Conservation (phyloP, 1,140 invertebrate genomes). For the Eulimnadia texana region DNA sequence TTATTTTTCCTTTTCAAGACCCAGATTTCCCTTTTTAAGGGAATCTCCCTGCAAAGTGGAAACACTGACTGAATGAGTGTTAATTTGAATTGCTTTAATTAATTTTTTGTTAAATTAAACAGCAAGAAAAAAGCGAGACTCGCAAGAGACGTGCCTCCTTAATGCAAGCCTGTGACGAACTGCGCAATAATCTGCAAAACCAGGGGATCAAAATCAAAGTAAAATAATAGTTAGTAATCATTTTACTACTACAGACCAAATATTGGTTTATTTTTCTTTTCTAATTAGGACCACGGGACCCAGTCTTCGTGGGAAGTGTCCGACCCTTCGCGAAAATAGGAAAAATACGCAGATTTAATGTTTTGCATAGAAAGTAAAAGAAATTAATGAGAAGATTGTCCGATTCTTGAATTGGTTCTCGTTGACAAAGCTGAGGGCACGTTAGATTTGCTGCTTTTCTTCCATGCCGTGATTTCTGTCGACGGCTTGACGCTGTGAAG, state of each 20-base stretch:
- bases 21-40: no score
- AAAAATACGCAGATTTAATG: not conserved
- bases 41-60: no score
- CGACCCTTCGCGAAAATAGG: not conserved
- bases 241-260: not conserved
- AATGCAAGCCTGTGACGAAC: constrained; percentile 52
- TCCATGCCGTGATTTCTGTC: not conserved
- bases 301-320: constrained; percentile 18
- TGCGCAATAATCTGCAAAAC: constrained; percentile 44
- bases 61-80: constrained; percentile 12
- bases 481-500: constrained; percentile 25
- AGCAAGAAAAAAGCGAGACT: constrained; percentile 18
- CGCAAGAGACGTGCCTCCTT: constrained; percentile 34
- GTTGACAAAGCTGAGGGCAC: constrained; percentile 16
- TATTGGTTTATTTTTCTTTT: not conserved
- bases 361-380: not conserved
- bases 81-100: constrained; percentile 33
- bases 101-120: no score
- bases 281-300: constrained; percentile 37
- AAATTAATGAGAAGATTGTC: constrained; percentile 1
- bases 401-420: constrained; percentile 12
- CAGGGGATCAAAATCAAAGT: constrained; percentile 38
- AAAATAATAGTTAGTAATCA: not conserved
- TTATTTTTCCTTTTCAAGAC: no score
- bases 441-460: constrained; percentile 8